These are phyloP conservation scores for Drosophila austrosaltans DNA, from an alignment of 2,888 invertebrate genomes.

Conservation along the genomic window DNA sequence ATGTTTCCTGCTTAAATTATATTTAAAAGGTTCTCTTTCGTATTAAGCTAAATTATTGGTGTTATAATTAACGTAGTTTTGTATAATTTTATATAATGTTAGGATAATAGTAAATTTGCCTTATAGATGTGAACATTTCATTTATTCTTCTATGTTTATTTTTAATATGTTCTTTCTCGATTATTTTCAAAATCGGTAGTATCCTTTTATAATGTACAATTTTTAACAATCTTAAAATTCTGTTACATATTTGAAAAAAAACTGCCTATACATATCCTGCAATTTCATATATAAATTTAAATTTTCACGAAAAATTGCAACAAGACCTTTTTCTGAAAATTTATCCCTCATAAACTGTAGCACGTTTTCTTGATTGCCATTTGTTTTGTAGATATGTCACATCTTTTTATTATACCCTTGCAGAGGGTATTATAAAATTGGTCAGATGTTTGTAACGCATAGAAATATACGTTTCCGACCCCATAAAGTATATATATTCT, in stretches of 20 bases:
- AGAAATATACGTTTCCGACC: too few species aligned
- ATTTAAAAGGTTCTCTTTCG: not conserved
- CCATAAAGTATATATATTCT: too few species aligned
- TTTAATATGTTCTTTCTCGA: not conserved
- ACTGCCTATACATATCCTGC: conserved; percentile 9
- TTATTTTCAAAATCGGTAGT: conserved; percentile 17
- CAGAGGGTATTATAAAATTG: too few species aligned
- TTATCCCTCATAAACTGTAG: conserved; percentile 4
- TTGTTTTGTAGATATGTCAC: conserved; percentile 7
- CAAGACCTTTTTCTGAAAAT: conserved; percentile 9
- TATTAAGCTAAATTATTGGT: not conserved
- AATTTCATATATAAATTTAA: conserved; percentile 3
- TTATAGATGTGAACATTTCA: not conserved
- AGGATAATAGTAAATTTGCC: not conserved
- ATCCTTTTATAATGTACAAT: conserved; percentile 3
- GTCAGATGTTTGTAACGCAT: too few species aligned
- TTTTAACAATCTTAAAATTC: conserved; percentile 8
- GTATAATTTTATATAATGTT: not conserved
- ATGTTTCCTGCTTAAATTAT: not conserved
- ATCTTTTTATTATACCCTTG: not conserved
- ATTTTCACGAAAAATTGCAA: conserved; percentile 14
- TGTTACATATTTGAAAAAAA: not conserved
- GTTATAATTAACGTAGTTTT: not conserved
- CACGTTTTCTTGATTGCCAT: not conserved
- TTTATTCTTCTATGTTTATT: conserved; percentile 2